Percentiles rank a stretch among this genome's conserved stretches.
Evolutionary conservation across 2,797 vertebrate genomes (phyloP).

Genomic region (Glyptemys insculpta): DNA sequence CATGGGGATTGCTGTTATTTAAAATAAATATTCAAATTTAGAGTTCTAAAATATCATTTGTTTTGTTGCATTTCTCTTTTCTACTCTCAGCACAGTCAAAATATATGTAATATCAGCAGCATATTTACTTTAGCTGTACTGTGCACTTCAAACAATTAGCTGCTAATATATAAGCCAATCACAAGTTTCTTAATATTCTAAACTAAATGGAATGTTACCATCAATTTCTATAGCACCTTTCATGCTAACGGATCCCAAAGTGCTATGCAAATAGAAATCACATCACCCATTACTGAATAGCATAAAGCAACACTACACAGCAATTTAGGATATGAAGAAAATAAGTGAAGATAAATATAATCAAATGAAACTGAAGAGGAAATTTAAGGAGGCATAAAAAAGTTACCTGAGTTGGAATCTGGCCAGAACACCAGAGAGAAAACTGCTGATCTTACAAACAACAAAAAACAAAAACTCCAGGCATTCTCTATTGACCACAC

Average conservation of each 20-base stretch:
- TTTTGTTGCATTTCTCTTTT: neutral
- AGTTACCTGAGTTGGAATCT: neutral
- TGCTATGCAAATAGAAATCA: neutral
- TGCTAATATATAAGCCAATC: neutral
- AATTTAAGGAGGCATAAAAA: neutral
- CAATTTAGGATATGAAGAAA: neutral
- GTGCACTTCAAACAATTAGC: neutral
- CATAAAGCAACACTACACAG: neutral
- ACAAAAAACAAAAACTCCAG: neutral
- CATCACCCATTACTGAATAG: neutral
- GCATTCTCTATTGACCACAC: neutral
- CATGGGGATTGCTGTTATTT: neutral
- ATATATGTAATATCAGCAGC: neutral
- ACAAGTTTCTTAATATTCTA: slow-evolving; percentile 6
- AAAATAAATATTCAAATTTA: neutral
- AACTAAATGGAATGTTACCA: neutral
- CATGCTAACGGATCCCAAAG: neutral
- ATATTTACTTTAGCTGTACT: neutral
- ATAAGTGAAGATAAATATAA: neutral
- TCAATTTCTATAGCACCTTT: neutral
- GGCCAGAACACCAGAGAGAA: neutral
- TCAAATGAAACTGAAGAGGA: neutral
- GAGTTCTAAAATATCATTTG: neutral
- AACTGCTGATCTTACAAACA: neutral
- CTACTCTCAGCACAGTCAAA: neutral